Evolutionary conservation across 1,140 invertebrate species (phyloP), one percentile per base, ranked within the genome.

Genomic region (Cyrtorhinus lividipennis): DNA sequence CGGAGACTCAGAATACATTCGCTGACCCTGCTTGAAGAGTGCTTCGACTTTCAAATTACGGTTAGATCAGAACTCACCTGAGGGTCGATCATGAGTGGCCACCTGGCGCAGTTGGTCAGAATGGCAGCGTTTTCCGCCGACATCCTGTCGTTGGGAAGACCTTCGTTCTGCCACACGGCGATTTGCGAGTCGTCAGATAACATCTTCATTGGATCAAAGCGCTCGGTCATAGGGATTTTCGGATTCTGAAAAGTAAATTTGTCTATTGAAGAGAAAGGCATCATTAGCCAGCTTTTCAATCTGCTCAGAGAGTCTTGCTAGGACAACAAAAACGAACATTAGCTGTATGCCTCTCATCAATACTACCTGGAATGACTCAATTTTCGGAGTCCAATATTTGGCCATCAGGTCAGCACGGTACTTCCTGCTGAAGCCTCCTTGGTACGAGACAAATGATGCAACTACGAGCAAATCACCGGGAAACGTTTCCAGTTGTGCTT

Each of bases 71-170:
- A n/a, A n/a, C n/a, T n/a, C 75, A 80, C 73, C 71, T 92, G 89
- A 2, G 94, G 93, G 77, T 97, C 94, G 66, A 97, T 95, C 79
- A 96, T 92, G 0, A 97, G 75, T 0, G 93, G 92, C 91, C 93
- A 96, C 44, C 93, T 78, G 45, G 90, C 82, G 0, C 90, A 92
- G 73, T 88, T 91, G 1, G 84, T 86, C 15, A 96, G 76, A 67
- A 97, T 95, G 2, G 88, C 90, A 3, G 93, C 94, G 74, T 97
- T 97, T 76, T 96, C 93, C 0, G 88, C 82, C 5, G 92, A 95
- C 90, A 95, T 95, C 57, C 84, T 78, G 73, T 96, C 94, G 61
- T 83, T 87, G 2, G 94, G 93, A 53, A 97, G 73, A 2, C 92
- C 91, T 75, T 93, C 88, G 72, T 97, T 96, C 69, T 95, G 94